A percentile compares a stretch with the other conserved stretches of the same genome.
phyloP scores from a whole-genome alignment of 35 echinoderm and acorn worm genomes.

The Lytechinus variegatus region DNA sequence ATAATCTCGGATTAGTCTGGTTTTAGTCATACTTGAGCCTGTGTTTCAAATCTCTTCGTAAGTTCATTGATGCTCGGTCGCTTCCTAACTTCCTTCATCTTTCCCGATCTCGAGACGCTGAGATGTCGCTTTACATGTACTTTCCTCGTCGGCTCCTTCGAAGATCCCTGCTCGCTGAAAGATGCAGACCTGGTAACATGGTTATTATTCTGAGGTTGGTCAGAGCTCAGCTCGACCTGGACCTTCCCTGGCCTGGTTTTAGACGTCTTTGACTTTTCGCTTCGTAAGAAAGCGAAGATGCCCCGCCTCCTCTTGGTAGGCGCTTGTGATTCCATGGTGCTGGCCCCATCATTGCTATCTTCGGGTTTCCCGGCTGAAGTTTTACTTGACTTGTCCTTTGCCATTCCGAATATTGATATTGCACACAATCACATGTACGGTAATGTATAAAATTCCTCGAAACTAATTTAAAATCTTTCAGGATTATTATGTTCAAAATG shows the following conservation, averaged over 20 bases:
- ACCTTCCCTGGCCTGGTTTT: background rate
- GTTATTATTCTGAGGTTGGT: background rate
- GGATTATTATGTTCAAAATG: too few relatives aligned
- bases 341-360: background rate
- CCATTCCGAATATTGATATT: background rate
- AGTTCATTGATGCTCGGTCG: background rate
- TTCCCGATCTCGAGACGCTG: constrained; percentile 41
- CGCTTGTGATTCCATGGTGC: background rate
- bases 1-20: background rate
- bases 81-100: constrained; percentile 38
- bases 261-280: constrained; percentile 26
- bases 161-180: constrained; percentile 20
- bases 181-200: background rate
- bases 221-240: background rate
- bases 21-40: constrained; percentile 36
- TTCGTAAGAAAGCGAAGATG: background rate
- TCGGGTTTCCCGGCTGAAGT: background rate
- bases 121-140: constrained; percentile 37
- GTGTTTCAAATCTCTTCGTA: constrained; percentile 16
- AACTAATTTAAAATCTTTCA: too few relatives aligned
- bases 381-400: constrained; percentile 34
- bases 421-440: background rate
- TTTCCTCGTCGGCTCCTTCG: constrained; percentile 26
- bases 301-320: background rate
- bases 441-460: background rate